These are phyloP conservation scores for Drosophila aldrichi DNA, from an alignment of 2,888 invertebrate species.

Conservation along the genomic window DNA sequence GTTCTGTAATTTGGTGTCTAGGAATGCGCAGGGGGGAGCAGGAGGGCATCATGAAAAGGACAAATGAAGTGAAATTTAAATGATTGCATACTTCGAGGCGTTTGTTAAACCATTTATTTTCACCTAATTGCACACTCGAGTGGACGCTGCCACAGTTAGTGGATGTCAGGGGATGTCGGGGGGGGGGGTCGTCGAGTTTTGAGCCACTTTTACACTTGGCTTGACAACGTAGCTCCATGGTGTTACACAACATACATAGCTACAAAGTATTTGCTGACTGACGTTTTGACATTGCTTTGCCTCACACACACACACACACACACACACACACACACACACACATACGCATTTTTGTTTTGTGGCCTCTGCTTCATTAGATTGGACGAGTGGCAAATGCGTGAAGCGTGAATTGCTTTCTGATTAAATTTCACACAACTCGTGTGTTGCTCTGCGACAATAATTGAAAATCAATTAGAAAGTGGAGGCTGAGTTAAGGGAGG, in stretches of 20 bases:
- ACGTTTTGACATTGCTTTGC: conserved; percentile 51
- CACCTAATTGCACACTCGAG: conserved; percentile 81
- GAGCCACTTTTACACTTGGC: conserved; percentile 61
- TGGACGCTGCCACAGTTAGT: conserved; percentile 44
- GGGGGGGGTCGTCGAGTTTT: conserved; percentile 2
- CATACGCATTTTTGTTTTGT: conserved; percentile 3
- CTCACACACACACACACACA: neutral
- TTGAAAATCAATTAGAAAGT: conserved; percentile 59
- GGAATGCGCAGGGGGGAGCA: conserved; percentile 19
- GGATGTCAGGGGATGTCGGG: too few species aligned
- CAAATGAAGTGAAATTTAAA: conserved; percentile 82
- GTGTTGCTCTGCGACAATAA: conserved; percentile 52
- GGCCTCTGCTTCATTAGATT: conserved; percentile 38
- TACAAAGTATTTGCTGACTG: conserved; percentile 71
- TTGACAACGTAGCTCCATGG: neutral
- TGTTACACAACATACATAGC: conserved; percentile 53
- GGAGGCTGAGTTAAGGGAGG: neutral
- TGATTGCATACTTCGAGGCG: conserved; percentile 81
- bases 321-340: too few species aligned
- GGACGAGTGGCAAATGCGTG: conserved; percentile 35
- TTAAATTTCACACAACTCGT: conserved; percentile 60
- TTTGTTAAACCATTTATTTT: conserved; percentile 82
- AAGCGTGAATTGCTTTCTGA: conserved; percentile 50
- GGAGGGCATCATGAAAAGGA: conserved; percentile 69
- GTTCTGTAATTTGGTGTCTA: conserved; percentile 71